Evolutionary conservation across 2,113 vertebrate species (phyloP).

Genomic region (Otis tarda): DNA sequence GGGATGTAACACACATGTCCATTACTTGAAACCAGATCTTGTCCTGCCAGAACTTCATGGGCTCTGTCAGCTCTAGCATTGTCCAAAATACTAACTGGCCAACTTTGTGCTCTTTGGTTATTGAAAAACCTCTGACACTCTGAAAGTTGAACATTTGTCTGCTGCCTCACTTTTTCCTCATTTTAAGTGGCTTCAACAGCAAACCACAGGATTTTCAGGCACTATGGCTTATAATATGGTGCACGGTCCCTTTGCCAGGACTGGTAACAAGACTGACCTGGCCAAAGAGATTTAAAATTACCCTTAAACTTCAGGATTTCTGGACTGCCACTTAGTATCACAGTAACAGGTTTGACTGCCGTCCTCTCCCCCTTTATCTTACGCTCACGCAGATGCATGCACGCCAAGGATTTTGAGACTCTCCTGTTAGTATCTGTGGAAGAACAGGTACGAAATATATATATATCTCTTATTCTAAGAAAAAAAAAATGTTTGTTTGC

Average conservation of each 20-base stretch:
- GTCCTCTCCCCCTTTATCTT: neutral
- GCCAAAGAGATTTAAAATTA: neutral
- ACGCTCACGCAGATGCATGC: accelerated
- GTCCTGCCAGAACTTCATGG: neutral
- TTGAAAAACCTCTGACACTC: neutral
- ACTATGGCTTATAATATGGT: neutral
- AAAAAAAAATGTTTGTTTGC: neutral
- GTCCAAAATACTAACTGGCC: neutral
- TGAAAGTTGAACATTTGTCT: neutral
- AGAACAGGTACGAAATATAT: neutral
- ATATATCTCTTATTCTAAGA: neutral
- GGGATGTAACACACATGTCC: neutral
- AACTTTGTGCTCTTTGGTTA: neutral
- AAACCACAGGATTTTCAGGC: neutral
- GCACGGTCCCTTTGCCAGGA: neutral
- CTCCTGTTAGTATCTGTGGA: neutral
- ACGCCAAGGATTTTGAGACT: neutral
- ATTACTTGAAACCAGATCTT: neutral
- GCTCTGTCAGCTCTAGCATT: neutral
- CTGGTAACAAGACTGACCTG: neutral
- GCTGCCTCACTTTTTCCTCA: neutral
- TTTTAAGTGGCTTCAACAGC: neutral
- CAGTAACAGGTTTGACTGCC: neutral
- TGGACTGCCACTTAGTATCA: neutral
- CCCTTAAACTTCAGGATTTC: neutral